Conservation (phyloP, 2,113 vertebrate species). For the Calidris pugnax region DNA sequence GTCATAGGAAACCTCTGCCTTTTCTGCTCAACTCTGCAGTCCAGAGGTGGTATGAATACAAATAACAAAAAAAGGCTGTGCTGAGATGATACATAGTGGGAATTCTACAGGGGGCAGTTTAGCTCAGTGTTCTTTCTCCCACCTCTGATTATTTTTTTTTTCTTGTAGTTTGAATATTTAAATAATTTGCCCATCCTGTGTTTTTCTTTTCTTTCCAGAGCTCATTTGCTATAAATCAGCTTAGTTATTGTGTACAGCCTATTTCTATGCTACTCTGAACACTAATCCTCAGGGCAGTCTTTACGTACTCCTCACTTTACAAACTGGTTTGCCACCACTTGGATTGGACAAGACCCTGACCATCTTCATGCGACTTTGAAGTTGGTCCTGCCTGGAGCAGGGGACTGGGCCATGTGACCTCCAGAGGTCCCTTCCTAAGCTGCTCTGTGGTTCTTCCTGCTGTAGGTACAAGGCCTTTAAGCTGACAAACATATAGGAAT, state of each 20-base stretch:
- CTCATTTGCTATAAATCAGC: background rate
- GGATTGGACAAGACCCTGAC: background rate
- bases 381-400: background rate
- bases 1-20: background rate
- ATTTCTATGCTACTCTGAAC: background rate
- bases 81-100: background rate
- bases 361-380: background rate
- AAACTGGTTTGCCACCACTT: background rate
- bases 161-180: background rate
- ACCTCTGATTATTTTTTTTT: background rate
- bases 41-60: background rate
- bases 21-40: background rate
- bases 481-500: background rate
- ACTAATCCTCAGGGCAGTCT: background rate
- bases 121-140: background rate
- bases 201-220: background rate
- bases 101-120: background rate
- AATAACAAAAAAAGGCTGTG: background rate
- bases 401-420: background rate
- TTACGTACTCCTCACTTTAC: background rate
- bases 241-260: background rate
- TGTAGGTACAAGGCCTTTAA: background rate
- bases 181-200: background rate
- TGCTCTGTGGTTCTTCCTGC: background rate
- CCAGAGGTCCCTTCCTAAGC: background rate